Evolutionary conservation across 1,140 invertebrate genomes (phyloP), one percentile per base, ranked within the genome.

Genomic region (Zaprionus nigranus): DNA sequence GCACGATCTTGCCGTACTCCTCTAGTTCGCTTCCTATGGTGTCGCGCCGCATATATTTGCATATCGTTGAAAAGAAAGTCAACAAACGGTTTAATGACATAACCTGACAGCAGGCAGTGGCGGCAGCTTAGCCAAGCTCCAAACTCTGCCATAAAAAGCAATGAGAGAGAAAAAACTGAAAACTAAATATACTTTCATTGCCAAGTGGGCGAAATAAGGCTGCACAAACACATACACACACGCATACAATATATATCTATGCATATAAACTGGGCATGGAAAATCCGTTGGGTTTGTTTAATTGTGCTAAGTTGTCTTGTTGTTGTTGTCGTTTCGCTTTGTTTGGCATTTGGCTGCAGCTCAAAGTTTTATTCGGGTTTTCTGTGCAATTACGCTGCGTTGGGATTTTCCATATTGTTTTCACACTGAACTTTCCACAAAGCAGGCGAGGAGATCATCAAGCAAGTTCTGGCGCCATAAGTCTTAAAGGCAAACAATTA

Each of bases 41-140:
- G 34, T 12, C 15, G 28, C 20, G 1, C 13, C 57, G 40, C 49
- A 59, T 28, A 28, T 80, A 87, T 86, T 86, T 87, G 81, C 84
- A 88, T 88, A 81, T 82, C 71, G 43, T 67, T 75, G 51, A 72
- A 88, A 88, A 88, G 84, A 88, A 88, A 88, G 84, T 88, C 84
- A 88, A 90, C 75, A 90, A 87, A 38, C 56, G 75, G 62, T 64
- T 79, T 53, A 72, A 79, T 88, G 84, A 88, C 84, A 90, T 88
- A 88, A 88, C 84, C 46, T 38, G 12, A 36, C 51, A 22, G 28
- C 28, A 7, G 7, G 28, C 28, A 7, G n/a, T n/a, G n/a, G 28
- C 28, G 9, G 9, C 30, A 9, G 9, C 71, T 74, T 36, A 56
- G 61, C 38, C 57, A 7, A 34, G 64, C 51, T 60, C 53, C 17